Percentiles rank a stretch among this genome's conserved stretches.
phyloP scores from a whole-genome alignment of 2,888 invertebrate genomes.

The Candidula unifasciata region DNA sequence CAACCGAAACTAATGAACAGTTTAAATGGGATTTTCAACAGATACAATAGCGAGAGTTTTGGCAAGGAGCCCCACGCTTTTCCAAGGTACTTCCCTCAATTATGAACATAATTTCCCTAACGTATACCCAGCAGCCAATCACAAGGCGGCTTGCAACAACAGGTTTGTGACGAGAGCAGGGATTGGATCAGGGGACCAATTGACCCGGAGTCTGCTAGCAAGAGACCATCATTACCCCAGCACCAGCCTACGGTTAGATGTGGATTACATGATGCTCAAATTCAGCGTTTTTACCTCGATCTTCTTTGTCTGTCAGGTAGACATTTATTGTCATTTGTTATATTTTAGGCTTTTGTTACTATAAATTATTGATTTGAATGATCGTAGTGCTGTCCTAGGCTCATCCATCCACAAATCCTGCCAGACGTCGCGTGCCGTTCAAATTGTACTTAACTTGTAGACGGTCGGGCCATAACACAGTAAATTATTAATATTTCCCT shows the following conservation, averaged over 20 bases:
- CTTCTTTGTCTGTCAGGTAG: neutral
- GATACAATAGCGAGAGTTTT: too few species aligned
- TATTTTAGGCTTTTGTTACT: neutral
- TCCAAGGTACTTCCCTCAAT: too few species aligned
- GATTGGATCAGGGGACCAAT: neutral
- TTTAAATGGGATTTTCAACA: too few species aligned
- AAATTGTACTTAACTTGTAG: too few species aligned
- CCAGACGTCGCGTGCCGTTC: too few species aligned
- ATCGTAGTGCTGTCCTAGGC: too few species aligned
- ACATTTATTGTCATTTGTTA: neutral
- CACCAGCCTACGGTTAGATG: neutral
- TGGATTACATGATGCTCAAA: slow-evolving; percentile 15
- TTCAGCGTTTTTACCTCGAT: neutral
- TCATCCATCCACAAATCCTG: too few species aligned
- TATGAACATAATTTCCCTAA: neutral
- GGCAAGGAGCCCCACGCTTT: too few species aligned
- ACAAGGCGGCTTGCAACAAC: neutral
- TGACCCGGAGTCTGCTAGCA: neutral
- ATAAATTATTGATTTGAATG: neutral
- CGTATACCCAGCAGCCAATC: neutral
- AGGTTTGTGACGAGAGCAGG: neutral
- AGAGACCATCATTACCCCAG: neutral
- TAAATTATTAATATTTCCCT: too few species aligned
- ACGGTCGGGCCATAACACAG: too few species aligned
- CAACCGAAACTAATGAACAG: too few species aligned